Evolutionary conservation across 2,113 vertebrate species (phyloP).

Genomic region (Psilopogon haemacephalus): DNA sequence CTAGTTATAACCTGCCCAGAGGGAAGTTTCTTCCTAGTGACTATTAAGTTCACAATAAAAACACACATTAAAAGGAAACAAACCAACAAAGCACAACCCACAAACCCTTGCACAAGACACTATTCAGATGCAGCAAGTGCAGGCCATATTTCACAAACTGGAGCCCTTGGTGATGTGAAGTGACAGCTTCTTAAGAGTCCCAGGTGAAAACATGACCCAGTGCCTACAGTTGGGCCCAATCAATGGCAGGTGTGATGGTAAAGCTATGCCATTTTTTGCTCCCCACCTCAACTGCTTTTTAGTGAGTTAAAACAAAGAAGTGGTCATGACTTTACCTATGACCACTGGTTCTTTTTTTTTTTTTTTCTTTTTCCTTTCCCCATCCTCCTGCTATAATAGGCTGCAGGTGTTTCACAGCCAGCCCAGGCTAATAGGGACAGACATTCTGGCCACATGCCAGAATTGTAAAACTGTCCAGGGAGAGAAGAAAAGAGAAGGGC

Average conservation of each 20-base stretch:
- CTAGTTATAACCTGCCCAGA: background rate
- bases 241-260: background rate
- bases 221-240: background rate
- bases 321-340: slow-evolving; percentile 45
- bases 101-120: background rate
- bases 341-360: slow-evolving; percentile 2
- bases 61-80: background rate
- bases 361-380: no score
- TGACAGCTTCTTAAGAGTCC: background rate
- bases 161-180: background rate
- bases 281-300: background rate
- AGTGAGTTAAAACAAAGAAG: background rate
- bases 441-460: slow-evolving; percentile 56
- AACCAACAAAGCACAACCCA: background rate
- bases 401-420: slow-evolving; percentile 69
- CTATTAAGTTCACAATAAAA: background rate
- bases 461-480: slow-evolving; percentile 65
- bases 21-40: background rate
- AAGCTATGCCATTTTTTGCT: background rate
- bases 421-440: slow-evolving; percentile 64
- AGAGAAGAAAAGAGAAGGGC: slow-evolving; percentile 39
- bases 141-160: background rate
- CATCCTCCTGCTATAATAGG: slow-evolving; percentile 27
- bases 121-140: background rate
- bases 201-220: background rate